Evolutionary conservation across 2,113 vertebrate genomes (phyloP).

Genomic region (Onychostruthus taczanowskii): DNA sequence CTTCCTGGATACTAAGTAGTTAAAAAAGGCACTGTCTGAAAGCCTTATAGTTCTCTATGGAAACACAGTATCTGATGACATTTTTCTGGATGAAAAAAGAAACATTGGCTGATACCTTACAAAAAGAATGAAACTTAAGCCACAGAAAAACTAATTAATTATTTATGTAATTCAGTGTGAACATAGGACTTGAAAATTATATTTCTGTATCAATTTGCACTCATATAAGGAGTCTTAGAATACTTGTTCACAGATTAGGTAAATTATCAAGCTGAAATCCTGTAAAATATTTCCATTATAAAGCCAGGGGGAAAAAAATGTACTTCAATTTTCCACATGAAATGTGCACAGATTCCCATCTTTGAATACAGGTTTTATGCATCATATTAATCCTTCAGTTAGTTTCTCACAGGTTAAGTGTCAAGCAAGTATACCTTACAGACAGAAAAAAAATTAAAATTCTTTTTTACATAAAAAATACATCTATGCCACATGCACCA

Average conservation of each 20-base stretch:
- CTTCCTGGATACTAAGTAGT: not conserved
- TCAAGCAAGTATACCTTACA: not conserved
- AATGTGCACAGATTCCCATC: not conserved
- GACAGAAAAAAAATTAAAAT: not conserved
- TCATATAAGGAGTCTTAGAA: not conserved
- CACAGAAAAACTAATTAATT: slow-evolving; percentile 33
- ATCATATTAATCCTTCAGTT: not conserved
- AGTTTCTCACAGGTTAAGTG: not conserved
- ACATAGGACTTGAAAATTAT: slow-evolving; percentile 6
- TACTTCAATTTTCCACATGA: not conserved
- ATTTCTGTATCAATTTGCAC: slow-evolving; percentile 36
- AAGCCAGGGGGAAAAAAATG: not conserved
- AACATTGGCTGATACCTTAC: not conserved
- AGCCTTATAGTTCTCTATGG: not conserved
- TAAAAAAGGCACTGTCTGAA: not conserved
- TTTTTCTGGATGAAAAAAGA: not conserved
- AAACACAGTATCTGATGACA: slow-evolving; percentile 32
- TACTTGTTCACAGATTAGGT: slow-evolving; percentile 5
- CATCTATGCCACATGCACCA: not conserved
- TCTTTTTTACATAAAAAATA: not conserved
- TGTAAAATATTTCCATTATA: not conserved
- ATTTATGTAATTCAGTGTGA: slow-evolving; percentile 32
- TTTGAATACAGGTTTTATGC: not conserved
- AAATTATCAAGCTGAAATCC: not conserved
- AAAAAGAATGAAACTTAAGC: slow-evolving; percentile 48